phyloP scores from a whole-genome alignment of 1,140 invertebrate species.

The Cepaea nemoralis region DNA sequence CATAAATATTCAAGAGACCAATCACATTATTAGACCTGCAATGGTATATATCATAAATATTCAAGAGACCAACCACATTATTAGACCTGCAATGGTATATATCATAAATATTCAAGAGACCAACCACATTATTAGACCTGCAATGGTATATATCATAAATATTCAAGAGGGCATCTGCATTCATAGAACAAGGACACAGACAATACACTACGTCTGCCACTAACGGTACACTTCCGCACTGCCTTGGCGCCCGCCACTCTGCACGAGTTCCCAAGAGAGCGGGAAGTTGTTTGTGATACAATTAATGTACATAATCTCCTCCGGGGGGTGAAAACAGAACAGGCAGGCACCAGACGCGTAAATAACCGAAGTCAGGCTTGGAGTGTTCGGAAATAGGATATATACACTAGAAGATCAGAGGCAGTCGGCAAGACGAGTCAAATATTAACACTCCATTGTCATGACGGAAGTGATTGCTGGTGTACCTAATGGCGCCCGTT shows the following conservation, averaged over 20 bases:
- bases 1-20: too few species aligned
- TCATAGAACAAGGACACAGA: too few species aligned
- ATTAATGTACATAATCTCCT: slow-evolving; percentile 2
- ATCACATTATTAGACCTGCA: too few species aligned
- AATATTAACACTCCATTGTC: slow-evolving; percentile 3
- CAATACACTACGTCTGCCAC: background rate
- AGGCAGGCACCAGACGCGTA: background rate
- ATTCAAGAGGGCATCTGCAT: too few species aligned
- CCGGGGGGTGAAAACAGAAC: background rate
- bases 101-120: too few species aligned
- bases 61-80: background rate
- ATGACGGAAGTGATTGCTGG: background rate
- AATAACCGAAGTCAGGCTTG: background rate
- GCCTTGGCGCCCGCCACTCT: background rate
- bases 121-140: too few species aligned
- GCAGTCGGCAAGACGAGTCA: background rate
- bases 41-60: too few species aligned
- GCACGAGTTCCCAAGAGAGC: background rate
- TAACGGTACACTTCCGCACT: background rate
- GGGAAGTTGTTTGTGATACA: slow-evolving; percentile 19
- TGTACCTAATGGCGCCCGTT: too few species aligned
- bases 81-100: too few species aligned
- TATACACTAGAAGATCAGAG: slow-evolving; percentile 20
- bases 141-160: too few species aligned
- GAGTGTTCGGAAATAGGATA: background rate